Conservation (phyloP, 2,888 invertebrate species). For the Agapostemon virescens region DNA sequence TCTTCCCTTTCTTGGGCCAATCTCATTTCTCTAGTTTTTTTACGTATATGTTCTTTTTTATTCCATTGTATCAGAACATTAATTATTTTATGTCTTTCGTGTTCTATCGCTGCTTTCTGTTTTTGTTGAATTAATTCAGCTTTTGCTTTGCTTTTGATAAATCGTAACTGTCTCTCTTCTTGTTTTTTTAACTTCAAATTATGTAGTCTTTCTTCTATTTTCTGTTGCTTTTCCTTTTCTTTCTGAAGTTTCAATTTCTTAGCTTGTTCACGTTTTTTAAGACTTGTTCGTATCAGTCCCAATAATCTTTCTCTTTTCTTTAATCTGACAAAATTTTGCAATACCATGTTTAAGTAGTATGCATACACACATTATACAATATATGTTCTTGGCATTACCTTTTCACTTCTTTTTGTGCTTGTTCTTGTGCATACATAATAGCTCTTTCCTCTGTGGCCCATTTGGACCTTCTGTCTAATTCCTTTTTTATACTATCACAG, state of each 20-base stretch:
- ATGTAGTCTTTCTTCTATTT: constrained; percentile 44
- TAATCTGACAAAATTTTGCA: constrained; percentile 47
- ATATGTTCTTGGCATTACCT: constrained; percentile 54
- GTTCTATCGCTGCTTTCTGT: constrained; percentile 51
- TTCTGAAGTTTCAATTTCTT: constrained; percentile 39
- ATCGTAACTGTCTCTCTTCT: constrained; percentile 33
- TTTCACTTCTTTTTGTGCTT: constrained; percentile 65
- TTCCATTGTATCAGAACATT: constrained; percentile 62
- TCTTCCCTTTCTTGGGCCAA: constrained; percentile 46
- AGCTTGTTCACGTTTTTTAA: constrained; percentile 40
- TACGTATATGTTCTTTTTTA: constrained; percentile 65
- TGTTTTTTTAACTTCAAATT: constrained; percentile 12
- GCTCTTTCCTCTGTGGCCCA: constrained; percentile 58
- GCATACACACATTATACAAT: not conserved
- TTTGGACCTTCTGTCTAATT: constrained; percentile 58
- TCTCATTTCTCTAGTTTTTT: constrained; percentile 57
- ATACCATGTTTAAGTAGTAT: not conserved
- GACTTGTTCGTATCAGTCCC: constrained; percentile 36
- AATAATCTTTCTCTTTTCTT: constrained; percentile 50
- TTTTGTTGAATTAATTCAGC: constrained; percentile 46
- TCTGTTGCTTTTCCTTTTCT: constrained; percentile 50
- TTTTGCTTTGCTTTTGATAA: constrained; percentile 21
- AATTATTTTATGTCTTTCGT: constrained; percentile 59
- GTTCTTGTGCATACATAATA: constrained; percentile 63
- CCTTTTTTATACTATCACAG: constrained; percentile 68